These are phyloP conservation scores for Andrena camellia DNA, from an alignment of 2,888 invertebrate genomes.

Conservation along the genomic window DNA sequence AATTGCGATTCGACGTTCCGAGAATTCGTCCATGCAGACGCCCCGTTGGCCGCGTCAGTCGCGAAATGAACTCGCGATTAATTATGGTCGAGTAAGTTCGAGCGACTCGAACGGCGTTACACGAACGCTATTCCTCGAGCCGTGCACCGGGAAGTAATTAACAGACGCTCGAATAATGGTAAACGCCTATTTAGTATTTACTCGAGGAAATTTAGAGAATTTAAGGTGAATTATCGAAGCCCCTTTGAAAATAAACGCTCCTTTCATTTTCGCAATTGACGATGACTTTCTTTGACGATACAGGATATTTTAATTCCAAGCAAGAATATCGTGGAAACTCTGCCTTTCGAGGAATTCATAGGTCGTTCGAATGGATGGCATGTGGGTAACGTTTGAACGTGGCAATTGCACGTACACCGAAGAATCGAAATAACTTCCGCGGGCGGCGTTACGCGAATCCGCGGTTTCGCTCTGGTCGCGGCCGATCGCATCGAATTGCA, in stretches of 20 bases:
- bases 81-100: slow-evolving; percentile 11
- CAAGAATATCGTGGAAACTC: too few species aligned
- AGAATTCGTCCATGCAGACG: slow-evolving; percentile 8
- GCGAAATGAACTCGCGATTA: slow-evolving; percentile 21
- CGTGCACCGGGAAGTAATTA: slow-evolving; percentile 9
- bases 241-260: too few species aligned
- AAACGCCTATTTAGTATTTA: too few species aligned
- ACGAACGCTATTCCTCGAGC: not conserved
- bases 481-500: not conserved
- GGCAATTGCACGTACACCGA: not conserved
- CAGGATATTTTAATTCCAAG: too few species aligned
- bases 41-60: not conserved
- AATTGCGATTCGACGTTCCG: slow-evolving; percentile 38
- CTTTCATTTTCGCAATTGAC: too few species aligned
- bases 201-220: too few species aligned
- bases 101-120: not conserved
- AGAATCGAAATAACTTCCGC: slow-evolving; percentile 18
- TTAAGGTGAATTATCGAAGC: too few species aligned
- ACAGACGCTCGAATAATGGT: not conserved
- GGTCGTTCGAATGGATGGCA: too few species aligned
- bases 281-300: too few species aligned
- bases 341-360: too few species aligned
- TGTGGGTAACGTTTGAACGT: too few species aligned
- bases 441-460: not conserved
- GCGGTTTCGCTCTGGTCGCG: slow-evolving; percentile 7